Conservation (phyloP, 2,888 invertebrate species). For the Flexamia atlantica region DNA sequence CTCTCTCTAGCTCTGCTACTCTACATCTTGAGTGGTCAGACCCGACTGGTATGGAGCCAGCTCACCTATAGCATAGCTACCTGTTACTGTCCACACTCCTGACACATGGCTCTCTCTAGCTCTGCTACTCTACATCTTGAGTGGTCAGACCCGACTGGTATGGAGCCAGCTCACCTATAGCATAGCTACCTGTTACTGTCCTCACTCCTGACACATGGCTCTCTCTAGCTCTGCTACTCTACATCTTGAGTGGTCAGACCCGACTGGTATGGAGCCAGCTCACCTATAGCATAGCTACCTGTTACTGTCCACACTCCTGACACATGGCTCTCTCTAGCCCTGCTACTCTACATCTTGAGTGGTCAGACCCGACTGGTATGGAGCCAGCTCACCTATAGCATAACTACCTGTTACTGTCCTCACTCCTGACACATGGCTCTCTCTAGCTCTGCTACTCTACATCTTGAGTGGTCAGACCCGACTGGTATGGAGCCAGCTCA, state of each 20-base stretch:
- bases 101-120: conserved; percentile 36
- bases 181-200: conserved; percentile 36
- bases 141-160: conserved; percentile 7
- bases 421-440: background rate
- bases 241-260: conserved; percentile 10
- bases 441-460: background rate
- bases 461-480: background rate
- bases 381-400: conserved; percentile 29
- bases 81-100: conserved; percentile 39
- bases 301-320: conserved; percentile 17
- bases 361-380: conserved; percentile 11
- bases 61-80: conserved; percentile 45
- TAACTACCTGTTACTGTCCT: conserved; percentile 11
- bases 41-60: conserved; percentile 32
- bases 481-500: background rate
- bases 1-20: background rate
- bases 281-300: conserved; percentile 22
- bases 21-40: background rate
- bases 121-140: background rate
- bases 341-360: background rate
- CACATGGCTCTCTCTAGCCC: conserved; percentile 16
- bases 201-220: conserved; percentile 20
- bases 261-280: conserved; percentile 10
- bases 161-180: conserved; percentile 38
- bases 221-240: background rate